Base-by-base conservation (phyloP, 1,140 invertebrate species). In the Rhysida immarginata region DNA sequence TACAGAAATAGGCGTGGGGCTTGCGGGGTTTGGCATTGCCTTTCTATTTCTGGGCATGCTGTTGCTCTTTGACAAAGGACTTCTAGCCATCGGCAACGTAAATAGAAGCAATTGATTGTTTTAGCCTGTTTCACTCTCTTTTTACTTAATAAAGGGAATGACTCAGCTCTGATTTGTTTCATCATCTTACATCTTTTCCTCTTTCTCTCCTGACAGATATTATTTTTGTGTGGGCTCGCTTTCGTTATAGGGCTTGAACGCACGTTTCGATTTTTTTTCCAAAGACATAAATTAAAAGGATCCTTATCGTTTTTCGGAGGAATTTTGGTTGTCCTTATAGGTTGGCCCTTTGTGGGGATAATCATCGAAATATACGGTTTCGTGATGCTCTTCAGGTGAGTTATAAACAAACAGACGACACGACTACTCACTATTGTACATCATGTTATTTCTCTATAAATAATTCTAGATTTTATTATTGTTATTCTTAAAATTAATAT, bases 71-170 rank as follows among this genome's bases (percentile, higher is more conserved):
- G 96, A 99, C 71, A 96, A 93, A 74, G 96, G 94, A 59, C 77
- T 99, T 59, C 75, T 99, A 48, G 96, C 96, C 13, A 94, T 99
- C 67, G 96, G 96, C 70, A 99, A 99, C 82, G 94, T 94, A 81
- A 84, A 81, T 72, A 44, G 53, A 53, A 11, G 29, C 29, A 35
- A 35, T 35, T 35, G 5, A 8, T 35, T 16, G 29, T 8, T 8
- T 35, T 35, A 35, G 29, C 29, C 29, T 35, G 29, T 35, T 60
- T 55, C n/a, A 1, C n/a, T 25, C 14, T 16, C 26, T 35, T 35
- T 35, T 35, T 35, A 35, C 29, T 35, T 8, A 35, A 5, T 35
- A 35, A 35, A 35, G 29, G 29, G 29, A 35, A 35, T 35, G 16
- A 8, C 5, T 35, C 29, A 35, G 29, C 5, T 35, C 5, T 35